Evolutionary conservation across 2,888 invertebrate species (phyloP), one percentile per base, ranked within the genome.

Genomic region (Latrodectus hesperus): DNA sequence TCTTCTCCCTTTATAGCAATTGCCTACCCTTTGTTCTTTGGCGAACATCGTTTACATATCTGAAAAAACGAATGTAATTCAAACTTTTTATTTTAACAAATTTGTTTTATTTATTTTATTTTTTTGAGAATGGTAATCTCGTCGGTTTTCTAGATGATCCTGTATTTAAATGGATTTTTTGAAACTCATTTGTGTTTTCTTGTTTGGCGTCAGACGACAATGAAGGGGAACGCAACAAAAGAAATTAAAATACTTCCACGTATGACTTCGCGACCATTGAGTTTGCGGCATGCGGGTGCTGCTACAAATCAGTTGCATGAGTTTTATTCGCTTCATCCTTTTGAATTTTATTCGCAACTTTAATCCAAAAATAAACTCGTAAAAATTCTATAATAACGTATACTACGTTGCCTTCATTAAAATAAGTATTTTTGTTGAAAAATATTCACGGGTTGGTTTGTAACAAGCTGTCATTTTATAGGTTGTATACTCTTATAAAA

Each of bases 11-110:
- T 86, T 86, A 76, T 86, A 73, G 73, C 86, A 81, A 86, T 81
- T 80, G 84, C 64, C 60, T 65, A 55, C 51, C 60, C 65, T 86
- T 86, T 86, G 86, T 86, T 81, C 86, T 81, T 72, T 52, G 17
- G 16, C 53, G 52, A 82, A 81, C 86, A 86, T 86, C 86, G 81
- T 86, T 86, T 86, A 81, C 86, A 86, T 86, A 86, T 86, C 84
- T 77, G 64, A 72, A 64, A 22, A 55, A 55, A 76, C 71, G 83
- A 83, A 78, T 74, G 86, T 86, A 81, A 86, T 86, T 86, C 86
- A 81, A 81, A 51, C 55, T 55, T 55, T 55, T 55, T 55, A 14
- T 55, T 85, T 80, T 11, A 55, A 55, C 55, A 55, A 55, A 55
- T 55, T 55, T 55, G 55, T 55, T 55, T 55, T 55, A 55, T 55